Base-by-base conservation (phyloP, 2,888 invertebrate species). In the Acanthosepion esculentum region DNA sequence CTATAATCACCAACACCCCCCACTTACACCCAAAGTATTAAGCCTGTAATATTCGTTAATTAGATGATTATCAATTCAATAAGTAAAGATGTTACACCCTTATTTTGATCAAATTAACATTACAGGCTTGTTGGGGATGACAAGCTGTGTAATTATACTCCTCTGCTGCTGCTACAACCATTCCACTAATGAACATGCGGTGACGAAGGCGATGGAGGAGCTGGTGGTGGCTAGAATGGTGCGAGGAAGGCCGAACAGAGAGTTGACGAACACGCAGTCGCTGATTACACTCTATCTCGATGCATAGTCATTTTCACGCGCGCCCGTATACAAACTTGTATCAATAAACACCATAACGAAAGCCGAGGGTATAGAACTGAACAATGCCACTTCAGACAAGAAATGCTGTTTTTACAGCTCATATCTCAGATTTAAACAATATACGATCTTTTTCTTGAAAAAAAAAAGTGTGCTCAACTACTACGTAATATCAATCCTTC, bases 81-180 rank as follows among this genome's bases (percentile, higher is more conserved):
- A 78, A 78, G 78, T 33, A 78, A 78, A n/a, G 78, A 15, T 12
- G 78, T 78, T 78, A 78, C 78, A 33, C 78, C 78, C 78, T 78
- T 78, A 78, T 78, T 78, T 78, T 33, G 78, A n/a, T 78, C 78
- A 78, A 78, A 78, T 78, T 78, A 78, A 78, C 78, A 78, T 78
- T 78, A n/a, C 78, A 78, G 78, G 78, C 78, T 78, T 78, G n/a
- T 78, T 78, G 78, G n/a, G n/a, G 78, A 78, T 78, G 78, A 78
- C 78, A n/a, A 78, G 78, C 78, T 78, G n/a, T 78, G n/a, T 78
- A 78, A 78, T 78, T 78, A 78, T 78, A n/a, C 78, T n/a, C 5
- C 78, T 78, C 78, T 33, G 78, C 33, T 18, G 78, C 29, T n/a
- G 29, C 78, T n/a, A 33, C 78, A 33, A 78, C 33, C n/a, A 78